Conservation (phyloP, 2,113 vertebrate species). For the Leptobrachium ailaonicum region DNA sequence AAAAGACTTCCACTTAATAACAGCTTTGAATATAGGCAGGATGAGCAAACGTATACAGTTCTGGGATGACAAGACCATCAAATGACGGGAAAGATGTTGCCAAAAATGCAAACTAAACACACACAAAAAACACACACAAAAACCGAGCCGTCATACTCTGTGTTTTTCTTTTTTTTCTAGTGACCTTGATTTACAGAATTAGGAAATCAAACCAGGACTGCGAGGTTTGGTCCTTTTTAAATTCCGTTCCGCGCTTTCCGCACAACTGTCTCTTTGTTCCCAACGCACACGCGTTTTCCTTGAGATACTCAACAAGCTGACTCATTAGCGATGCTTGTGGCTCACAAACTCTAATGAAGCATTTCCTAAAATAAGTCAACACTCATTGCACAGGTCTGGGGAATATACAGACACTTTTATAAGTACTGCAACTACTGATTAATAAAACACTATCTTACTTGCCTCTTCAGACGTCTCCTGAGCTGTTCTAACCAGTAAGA, state of each 20-base stretch:
- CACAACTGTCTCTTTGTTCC: slow-evolving; percentile 64
- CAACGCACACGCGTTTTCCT: neutral
- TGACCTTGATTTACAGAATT: slow-evolving; percentile 81
- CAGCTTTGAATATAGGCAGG: slow-evolving; percentile 84
- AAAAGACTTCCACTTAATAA: slow-evolving; percentile 85
- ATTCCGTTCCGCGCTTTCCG: slow-evolving; percentile 58
- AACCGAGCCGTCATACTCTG: slow-evolving; percentile 56
- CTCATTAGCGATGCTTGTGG: neutral
- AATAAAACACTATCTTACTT: too few relatives aligned
- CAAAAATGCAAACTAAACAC: slow-evolving; percentile 60
- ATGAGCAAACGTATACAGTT: slow-evolving; percentile 76
- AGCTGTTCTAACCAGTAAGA: too few relatives aligned
- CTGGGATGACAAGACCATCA: slow-evolving; percentile 73
- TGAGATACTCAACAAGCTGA: slow-evolving; percentile 8
- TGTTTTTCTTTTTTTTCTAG: slow-evolving; percentile 57
- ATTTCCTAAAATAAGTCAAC: neutral
- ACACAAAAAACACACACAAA: slow-evolving; percentile 68
- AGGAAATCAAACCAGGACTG: slow-evolving; percentile 63
- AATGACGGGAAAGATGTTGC: slow-evolving; percentile 76
- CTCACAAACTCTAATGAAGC: slow-evolving; percentile 8
- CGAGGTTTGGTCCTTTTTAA: slow-evolving; percentile 64
- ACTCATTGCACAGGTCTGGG: too few relatives aligned
- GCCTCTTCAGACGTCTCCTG: too few relatives aligned
- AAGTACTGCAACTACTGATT: too few relatives aligned
- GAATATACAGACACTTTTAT: too few relatives aligned